A percentile compares a stretch with the other conserved stretches of the same genome.
These are phyloP conservation scores for silkworm (Bombyx mori) DNA, from an alignment of 1,140 invertebrate species.

Conservation along the genomic window DNA sequence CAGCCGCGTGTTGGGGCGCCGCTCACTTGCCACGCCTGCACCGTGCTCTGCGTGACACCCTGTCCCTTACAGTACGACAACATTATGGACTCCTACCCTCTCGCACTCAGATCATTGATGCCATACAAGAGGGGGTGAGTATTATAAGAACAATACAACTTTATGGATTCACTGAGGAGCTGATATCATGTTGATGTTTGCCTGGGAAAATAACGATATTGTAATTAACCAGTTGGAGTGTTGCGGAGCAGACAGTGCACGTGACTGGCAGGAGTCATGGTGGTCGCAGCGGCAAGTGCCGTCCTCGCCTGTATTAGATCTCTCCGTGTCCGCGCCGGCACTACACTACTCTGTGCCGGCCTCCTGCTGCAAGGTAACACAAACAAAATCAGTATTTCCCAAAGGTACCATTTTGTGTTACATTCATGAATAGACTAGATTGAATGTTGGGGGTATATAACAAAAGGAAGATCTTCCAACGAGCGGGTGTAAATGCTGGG, in stretches of 20 bases:
- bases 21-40: conserved; percentile 37
- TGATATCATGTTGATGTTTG: background rate
- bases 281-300: conserved; percentile 21
- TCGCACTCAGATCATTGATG: conserved; percentile 40
- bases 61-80: conserved; percentile 37
- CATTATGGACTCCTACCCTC: conserved; percentile 39
- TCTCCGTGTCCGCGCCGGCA: conserved; percentile 37
- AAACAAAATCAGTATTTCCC: conserved; percentile 1
- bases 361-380: conserved; percentile 33
- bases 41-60: conserved; percentile 31
- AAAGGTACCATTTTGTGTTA: no score
- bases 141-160: no score
- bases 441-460: no score
- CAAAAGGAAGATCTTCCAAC: no score
- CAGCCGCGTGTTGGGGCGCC: conserved; percentile 50
- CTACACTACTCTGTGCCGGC: conserved; percentile 41
- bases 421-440: no score
- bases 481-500: no score
- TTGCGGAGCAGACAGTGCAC: conserved; percentile 35
- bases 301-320: conserved; percentile 25
- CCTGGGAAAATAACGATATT: background rate
- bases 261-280: conserved; percentile 44
- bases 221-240: conserved; percentile 28
- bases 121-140: conserved; percentile 40
- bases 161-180: no score